Evolutionary conservation across 2,888 invertebrate genomes (phyloP).

Genomic region (Suillia variegata): DNA sequence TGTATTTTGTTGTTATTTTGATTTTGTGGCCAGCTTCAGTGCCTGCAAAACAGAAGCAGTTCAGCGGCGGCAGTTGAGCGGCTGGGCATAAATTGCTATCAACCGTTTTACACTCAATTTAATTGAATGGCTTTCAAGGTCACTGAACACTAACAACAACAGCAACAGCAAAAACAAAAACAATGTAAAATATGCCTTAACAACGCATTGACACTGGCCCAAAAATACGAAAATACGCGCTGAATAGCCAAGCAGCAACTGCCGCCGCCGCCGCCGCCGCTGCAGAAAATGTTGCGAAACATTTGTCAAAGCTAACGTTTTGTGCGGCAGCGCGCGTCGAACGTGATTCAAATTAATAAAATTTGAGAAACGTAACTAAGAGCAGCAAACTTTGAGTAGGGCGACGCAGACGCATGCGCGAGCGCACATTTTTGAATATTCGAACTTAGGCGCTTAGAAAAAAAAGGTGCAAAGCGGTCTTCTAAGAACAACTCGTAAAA

Average conservation of each 20-base stretch:
- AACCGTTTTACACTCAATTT: constrained; percentile 14
- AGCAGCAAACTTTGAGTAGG: too few relatives aligned
- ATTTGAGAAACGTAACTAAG: too few relatives aligned
- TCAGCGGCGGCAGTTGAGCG: too few relatives aligned
- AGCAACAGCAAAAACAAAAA: constrained; percentile 8
- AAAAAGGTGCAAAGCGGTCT: too few relatives aligned
- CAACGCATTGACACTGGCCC: constrained; percentile 44
- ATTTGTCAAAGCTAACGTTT: background rate
- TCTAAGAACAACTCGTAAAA: too few relatives aligned
- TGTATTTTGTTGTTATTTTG: too few relatives aligned
- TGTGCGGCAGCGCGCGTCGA: background rate
- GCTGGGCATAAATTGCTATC: too few relatives aligned
- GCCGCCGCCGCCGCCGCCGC: background rate
- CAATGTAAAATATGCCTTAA: constrained; percentile 11
- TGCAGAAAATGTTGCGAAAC: constrained; percentile 1
- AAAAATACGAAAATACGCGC: constrained; percentile 27
- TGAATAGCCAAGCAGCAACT: background rate
- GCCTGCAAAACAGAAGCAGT: too few relatives aligned
- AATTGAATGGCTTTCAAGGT: constrained; percentile 25
- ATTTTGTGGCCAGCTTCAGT: too few relatives aligned
- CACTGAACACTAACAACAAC: constrained; percentile 16
- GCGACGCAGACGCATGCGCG: constrained; percentile 19
- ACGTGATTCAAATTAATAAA: constrained; percentile 15
- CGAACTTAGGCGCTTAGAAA: too few relatives aligned
- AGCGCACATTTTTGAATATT: too few relatives aligned